phyloP scores from a whole-genome alignment of 2,888 invertebrate species.

The Cabera pusaria region DNA sequence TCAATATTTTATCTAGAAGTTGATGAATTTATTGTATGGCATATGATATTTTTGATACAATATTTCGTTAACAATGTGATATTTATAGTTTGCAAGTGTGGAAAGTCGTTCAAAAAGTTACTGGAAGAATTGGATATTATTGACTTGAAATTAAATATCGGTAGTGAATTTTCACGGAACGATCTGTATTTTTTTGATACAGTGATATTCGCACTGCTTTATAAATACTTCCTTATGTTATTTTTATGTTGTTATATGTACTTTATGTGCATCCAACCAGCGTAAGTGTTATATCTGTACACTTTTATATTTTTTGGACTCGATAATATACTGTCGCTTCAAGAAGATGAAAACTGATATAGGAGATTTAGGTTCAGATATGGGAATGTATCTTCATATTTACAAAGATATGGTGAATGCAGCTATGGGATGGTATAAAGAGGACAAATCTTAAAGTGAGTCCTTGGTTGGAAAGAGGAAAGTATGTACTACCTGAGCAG shows the following conservation, averaged over 20 bases:
- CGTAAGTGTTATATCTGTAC: neutral
- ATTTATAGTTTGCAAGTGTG: neutral
- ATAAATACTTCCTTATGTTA: neutral
- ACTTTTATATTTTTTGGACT: slow-evolving; percentile 2
- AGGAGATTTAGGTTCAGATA: neutral
- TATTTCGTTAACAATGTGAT: neutral
- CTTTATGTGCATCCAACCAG: slow-evolving; percentile 3
- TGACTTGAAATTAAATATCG: slow-evolving; percentile 1
- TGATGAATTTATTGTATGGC: neutral
- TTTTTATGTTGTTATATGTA: neutral
- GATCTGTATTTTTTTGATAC: neutral
- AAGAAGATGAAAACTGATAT: neutral
- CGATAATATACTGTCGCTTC: neutral
- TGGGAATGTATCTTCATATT: neutral
- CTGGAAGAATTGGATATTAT: slow-evolving; percentile 4
- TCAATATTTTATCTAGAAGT: neutral
- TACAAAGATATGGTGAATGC: slow-evolving; percentile 8
- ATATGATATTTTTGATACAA: neutral
- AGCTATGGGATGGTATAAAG: slow-evolving; percentile 44
- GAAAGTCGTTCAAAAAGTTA: slow-evolving; percentile 1
- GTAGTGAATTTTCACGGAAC: neutral
- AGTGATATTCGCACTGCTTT: neutral
- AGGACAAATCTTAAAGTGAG: slow-evolving; percentile 47
- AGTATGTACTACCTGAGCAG: slow-evolving; percentile 36
- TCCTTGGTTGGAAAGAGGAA: slow-evolving; percentile 51